Base-by-base conservation (phyloP, 2,888 invertebrate species). In the Catocala nupta region DNA sequence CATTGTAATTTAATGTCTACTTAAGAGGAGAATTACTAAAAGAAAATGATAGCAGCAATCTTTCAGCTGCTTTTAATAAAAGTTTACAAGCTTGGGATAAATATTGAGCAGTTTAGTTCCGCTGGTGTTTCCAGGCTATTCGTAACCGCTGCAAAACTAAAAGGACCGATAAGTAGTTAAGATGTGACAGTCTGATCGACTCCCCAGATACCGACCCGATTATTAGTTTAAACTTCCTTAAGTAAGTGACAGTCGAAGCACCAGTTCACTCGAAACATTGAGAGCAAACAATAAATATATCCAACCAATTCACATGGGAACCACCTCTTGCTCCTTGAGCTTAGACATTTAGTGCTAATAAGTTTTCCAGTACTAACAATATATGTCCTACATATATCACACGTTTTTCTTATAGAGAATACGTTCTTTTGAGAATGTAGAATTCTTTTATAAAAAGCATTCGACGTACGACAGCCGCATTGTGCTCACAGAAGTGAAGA, bases 401-500 rank as follows among this genome's bases (percentile, higher is more conserved):
- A 53, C 59, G 69, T 71, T 78, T 80, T 67, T 69, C 67, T 64
- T 58, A 73, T 51, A 53, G 48, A 75, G 13, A 61, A 66, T 69
- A 72, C 60, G 59, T 52, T 66, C 50, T 62, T 70, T 63, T 49
- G 11, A 61, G 34, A 65, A 72, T 69, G 70, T 33, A 63, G 77
- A 75, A 70, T 73, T 75, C 68, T 67, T 74, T 78, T 78, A 83
- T 84, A 87, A 85, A 83, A 72, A 39, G 36, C 36, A 39, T 39
- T 39, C 36, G 36, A 39, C 36, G 36, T 39, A 39, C 36, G 36
- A 39, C 36, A 39, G 8, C 36, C 6, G 74, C 73, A 85, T 86
- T 85, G 84, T 85, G 71, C 63, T 69, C 63, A 72, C 68, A 68
- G 52, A 68, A 59, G 75, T 69, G 75, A 82, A 39, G 87, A 89